phyloP scores from a whole-genome alignment of 2,888 invertebrate genomes.

The Bellardia bayeri region DNA sequence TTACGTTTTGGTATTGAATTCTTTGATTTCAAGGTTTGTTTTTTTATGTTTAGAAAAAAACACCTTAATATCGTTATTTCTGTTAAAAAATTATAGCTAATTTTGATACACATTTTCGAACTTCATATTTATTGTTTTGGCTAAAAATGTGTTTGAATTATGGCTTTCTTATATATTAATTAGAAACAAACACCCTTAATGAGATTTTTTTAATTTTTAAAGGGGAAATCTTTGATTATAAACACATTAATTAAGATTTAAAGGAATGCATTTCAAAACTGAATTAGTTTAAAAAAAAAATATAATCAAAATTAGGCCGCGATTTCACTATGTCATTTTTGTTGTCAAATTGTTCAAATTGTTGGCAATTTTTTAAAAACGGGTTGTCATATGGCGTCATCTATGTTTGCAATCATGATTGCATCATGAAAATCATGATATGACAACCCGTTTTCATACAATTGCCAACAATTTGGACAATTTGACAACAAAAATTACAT shows the following conservation, averaged over 20 bases:
- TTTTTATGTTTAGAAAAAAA: not conserved
- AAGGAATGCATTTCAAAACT: not conserved
- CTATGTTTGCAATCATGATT: too few species aligned
- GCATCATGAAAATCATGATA: too few species aligned
- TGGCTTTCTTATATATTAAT: not conserved
- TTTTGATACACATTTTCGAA: not conserved
- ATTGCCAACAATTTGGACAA: too few species aligned
- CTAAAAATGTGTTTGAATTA: slow-evolving; percentile 22
- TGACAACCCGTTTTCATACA: too few species aligned
- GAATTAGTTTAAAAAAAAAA: not conserved
- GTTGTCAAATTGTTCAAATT: too few species aligned
- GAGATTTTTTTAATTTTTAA: not conserved
- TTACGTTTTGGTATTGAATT: not conserved
- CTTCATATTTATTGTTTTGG: not conserved
- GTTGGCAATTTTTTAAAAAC: too few species aligned
- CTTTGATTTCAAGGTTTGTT: slow-evolving; percentile 34
- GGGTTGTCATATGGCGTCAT: too few species aligned
- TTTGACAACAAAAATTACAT: too few species aligned
- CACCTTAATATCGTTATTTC: slow-evolving; percentile 19
- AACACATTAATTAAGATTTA: slow-evolving; percentile 5
- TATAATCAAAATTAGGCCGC: not conserved
- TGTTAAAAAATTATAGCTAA: slow-evolving; percentile 15
- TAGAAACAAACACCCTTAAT: slow-evolving; percentile 33
- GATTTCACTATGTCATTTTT: too few species aligned
- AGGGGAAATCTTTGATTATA: slow-evolving; percentile 19